phyloP scores from a whole-genome alignment of 2,113 vertebrate species.

The Heloderma charlesbogerti region DNA sequence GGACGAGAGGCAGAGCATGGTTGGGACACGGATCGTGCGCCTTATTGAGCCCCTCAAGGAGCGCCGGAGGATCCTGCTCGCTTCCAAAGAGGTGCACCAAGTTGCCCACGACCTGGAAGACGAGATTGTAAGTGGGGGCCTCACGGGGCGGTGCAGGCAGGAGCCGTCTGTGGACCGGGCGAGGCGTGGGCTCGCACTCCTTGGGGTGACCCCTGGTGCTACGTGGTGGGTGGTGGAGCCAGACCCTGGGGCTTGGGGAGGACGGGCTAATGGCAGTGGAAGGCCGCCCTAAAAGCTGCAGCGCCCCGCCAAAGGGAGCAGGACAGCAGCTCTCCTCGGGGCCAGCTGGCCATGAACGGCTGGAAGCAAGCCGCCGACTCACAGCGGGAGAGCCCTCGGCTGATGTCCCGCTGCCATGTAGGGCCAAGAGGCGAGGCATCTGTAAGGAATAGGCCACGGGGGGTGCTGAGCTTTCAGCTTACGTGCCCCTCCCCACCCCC shows the following conservation, averaged over 20 bases:
- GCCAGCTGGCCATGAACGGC: background rate
- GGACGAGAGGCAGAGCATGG: slow-evolving; percentile 78
- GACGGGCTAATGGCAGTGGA: background rate
- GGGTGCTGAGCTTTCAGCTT: too few relatives aligned
- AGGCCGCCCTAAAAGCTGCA: too few relatives aligned
- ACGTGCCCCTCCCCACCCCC: too few relatives aligned
- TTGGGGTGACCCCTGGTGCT: rapidly evolving
- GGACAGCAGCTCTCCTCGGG: background rate
- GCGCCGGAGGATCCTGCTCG: slow-evolving; percentile 87
- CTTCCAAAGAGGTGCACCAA: slow-evolving; percentile 94
- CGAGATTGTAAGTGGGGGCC: slow-evolving; percentile 86
- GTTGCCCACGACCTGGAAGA: slow-evolving; percentile 91
- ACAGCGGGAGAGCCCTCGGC: background rate
- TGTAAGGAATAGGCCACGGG: background rate
- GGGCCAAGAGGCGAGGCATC: background rate
- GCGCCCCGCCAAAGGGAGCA: too few relatives aligned
- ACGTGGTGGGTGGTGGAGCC: background rate
- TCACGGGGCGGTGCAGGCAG: rapidly evolving
- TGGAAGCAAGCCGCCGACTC: background rate
- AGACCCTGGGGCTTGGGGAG: too few relatives aligned
- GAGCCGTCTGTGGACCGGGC: too few relatives aligned
- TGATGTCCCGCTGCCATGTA: background rate
- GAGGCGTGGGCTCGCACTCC: background rate
- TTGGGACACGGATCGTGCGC: slow-evolving; percentile 88
- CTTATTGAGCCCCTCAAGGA: slow-evolving; percentile 93